A percentile compares a stretch with the other conserved stretches of the same genome.
These are phyloP conservation scores for Neosilurus mollespiculum DNA, from an alignment of 2,797 vertebrate species.

Conservation along the genomic window DNA sequence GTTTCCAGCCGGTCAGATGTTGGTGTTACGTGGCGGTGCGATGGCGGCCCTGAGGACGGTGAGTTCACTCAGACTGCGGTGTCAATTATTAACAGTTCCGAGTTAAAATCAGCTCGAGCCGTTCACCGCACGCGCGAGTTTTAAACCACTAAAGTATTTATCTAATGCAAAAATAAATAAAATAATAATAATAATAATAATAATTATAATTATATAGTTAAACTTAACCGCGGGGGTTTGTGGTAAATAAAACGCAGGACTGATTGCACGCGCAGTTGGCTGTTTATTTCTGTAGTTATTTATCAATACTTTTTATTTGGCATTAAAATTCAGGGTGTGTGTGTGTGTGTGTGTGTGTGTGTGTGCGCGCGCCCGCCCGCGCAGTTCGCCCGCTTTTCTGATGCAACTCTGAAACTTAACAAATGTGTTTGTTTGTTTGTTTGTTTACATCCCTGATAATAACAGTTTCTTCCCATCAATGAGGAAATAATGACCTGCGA, in stretches of 20 bases:
- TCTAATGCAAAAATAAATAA: background rate
- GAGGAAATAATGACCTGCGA: background rate
- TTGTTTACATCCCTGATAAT: background rate
- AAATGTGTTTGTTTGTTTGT: background rate
- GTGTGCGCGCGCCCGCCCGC: too few species aligned
- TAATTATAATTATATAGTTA: too few species aligned
- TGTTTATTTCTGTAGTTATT: too few species aligned
- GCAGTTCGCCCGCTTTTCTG: background rate
- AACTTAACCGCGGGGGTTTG: too few species aligned
- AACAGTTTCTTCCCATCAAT: background rate
- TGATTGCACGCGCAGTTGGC: background rate
- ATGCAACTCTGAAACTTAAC: background rate
- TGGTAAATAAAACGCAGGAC: background rate
- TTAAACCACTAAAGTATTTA: too few species aligned
- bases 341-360: too few species aligned
- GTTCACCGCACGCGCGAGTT: background rate
- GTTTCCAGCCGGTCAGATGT: slow-evolving; percentile 57
- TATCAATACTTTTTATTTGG: too few species aligned
- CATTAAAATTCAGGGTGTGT: too few species aligned
- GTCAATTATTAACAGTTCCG: slow-evolving; percentile 60
- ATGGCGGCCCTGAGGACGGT: slow-evolving; percentile 78
- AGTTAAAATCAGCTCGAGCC: background rate
- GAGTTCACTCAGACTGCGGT: slow-evolving; percentile 61
- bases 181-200: too few species aligned
- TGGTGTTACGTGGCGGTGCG: slow-evolving; percentile 52